Base-by-base conservation (phyloP, 2,797 vertebrate genomes). In the Enteromius fasciolatus region DNA sequence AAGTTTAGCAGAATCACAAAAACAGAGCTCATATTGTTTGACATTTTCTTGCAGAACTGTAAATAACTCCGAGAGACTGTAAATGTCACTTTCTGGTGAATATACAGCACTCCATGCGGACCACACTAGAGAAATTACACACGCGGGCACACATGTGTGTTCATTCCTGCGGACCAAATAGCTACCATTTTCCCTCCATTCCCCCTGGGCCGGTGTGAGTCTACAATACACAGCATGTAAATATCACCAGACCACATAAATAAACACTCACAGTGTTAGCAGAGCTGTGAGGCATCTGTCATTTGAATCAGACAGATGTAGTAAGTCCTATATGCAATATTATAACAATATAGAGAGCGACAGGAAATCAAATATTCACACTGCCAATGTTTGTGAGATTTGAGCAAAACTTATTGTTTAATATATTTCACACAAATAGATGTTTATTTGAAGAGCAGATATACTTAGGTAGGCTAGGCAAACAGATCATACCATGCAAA, bases 71-170 rank as follows among this genome's bases (percentile, higher is more conserved):
- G 17, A 54, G 31, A 75, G 46, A 54, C n/a, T 64, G 80, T 28
- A 81, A 81, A 74, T 81, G 70, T 75, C 80, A 66, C 48, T 41
- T 66, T 66, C 80, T 81, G n/a, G 44, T 52, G 33, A 74, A 74
- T 52, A 74, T 18, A 36, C 5, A 33, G 33, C 33, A 12, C 36
- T n/a, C 31, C 36, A 61, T 36, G 69, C 3, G 0, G 63, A 25
- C 39, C 28, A 48, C 17, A 48, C 18, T 5, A 36, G 44, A 81
- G 28, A 73, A 50, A 73, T 81, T 41, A 66, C 44, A 80, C 54
- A 73, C 69, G 63, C 14, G 73, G 61, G 50, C 74, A 70, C 31
- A 70, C 61, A 28, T 5, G 64, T 64, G 50, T n/a, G 15, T 20
- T 25, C 73, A 72, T 15, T 67, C 41, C 76, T 48, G 46, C 8